Evolutionary conservation across 2,797 vertebrate species (phyloP), one percentile per base, ranked within the genome.

Genomic region (Enteromius fasciolatus): DNA sequence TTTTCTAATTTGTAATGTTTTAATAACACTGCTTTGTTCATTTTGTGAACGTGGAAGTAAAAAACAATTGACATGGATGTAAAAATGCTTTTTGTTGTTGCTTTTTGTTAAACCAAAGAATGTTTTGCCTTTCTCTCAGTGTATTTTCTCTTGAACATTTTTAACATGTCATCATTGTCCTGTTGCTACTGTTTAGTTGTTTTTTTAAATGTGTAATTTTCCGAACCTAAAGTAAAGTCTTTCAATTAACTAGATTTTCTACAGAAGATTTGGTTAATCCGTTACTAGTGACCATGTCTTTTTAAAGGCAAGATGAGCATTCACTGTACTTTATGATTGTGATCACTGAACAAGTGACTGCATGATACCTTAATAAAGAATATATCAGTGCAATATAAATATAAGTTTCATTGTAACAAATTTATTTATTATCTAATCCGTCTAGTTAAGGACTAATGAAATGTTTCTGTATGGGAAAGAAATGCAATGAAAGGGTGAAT

Each of bases 261-360:
- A 10, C 25, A 50, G 9, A 75, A 1, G 4, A 81, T 67, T 52
- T 5, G 2, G 41, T 81, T 25, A 3, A 52, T 54, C 33, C 33
- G 6, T 41, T 17, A 20, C 20, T 54, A 11, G 15, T 48, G 72
- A 68, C 63, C 33, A 68, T 59, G 73, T 57, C 72, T 76, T 82
- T 82, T 44, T 67, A 66, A 76, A 75, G 80, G n/a, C 80, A 75
- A 52, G 48, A 68, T 17, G 4, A 78, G n/a, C 18, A 5, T 59
- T 82, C 15, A 7, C 12, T 50, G 28, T 74, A 36, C 73, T 61
- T 72, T 5, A n/a, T 57, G 20, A 8, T 1, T 20, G 28, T 69
- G 3, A 39, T 72, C 7, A 36, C 4, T 46, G 25, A 28, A 33
- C 33, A 11, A 20, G 6, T n/a, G 11, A 59, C 12, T 14, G 9